These are phyloP conservation scores for Xylocopa sonorina DNA, from an alignment of 1,140 invertebrate species.

Conservation along the genomic window DNA sequence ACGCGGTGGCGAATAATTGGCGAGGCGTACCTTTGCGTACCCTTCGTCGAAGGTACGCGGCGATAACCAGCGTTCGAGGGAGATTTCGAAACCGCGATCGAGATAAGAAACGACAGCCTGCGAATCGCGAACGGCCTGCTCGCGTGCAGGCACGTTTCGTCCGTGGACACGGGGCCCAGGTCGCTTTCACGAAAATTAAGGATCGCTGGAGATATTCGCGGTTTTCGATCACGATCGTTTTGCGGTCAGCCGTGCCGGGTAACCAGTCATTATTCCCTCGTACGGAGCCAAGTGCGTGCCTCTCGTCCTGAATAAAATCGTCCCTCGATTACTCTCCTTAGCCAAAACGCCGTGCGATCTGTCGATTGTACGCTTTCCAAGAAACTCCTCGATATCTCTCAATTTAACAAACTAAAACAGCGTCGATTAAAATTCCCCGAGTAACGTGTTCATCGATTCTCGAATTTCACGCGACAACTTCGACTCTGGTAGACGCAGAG, in stretches of 20 bases:
- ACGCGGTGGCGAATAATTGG: not conserved
- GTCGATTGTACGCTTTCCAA: no score
- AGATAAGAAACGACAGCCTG: not conserved
- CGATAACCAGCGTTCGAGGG: not conserved
- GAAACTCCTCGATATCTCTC: no score
- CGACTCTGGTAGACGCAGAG: no score
- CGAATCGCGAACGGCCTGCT: not conserved
- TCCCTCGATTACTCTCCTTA: not conserved
- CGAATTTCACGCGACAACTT: no score
- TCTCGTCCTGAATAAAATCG: not conserved
- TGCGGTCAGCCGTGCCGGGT: not conserved
- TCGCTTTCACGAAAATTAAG: conserved; percentile 32
- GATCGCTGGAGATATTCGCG: conserved; percentile 23
- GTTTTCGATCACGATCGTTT: conserved; percentile 12
- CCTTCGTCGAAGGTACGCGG: not conserved
- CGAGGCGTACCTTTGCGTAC: not conserved
- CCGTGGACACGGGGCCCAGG: not conserved
- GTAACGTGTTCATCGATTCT: no score
- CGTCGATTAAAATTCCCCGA: no score
- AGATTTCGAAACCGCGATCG: not conserved
- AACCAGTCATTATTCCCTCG: conserved; percentile 14
- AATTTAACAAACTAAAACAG: no score
- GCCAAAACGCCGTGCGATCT: no score
- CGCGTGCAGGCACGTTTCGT: not conserved
- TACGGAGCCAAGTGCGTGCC: not conserved